A percentile compares a stretch with the other conserved stretches of the same genome.
Conservation (phyloP, 2,888 invertebrate genomes). For the Zonitis immaculata region DNA sequence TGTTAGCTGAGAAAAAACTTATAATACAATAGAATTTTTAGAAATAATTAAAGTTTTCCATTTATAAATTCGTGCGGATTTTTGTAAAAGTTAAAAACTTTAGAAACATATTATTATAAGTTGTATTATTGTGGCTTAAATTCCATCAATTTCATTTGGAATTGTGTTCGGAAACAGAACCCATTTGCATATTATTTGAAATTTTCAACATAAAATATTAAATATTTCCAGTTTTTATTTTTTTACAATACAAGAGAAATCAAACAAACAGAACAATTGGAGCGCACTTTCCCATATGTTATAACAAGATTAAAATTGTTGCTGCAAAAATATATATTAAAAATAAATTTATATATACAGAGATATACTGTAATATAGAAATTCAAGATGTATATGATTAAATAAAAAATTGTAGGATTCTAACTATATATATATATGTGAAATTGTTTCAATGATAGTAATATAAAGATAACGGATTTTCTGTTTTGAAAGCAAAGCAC, state of each 20-base stretch:
- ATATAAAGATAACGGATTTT: slow-evolving; percentile 23
- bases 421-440: background rate
- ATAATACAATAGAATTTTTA: background rate
- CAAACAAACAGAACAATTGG: background rate
- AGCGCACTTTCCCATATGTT: too few species aligned
- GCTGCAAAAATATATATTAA: background rate
- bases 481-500: slow-evolving; percentile 22
- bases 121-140: background rate
- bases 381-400: too few species aligned
- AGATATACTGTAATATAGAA: too few species aligned
- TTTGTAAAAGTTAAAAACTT: too few species aligned
- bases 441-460: slow-evolving; percentile 12
- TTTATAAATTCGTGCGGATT: too few species aligned
- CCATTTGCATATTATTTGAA: background rate
- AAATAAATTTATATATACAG: background rate
- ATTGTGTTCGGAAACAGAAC: background rate
- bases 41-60: too few species aligned
- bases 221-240: too few species aligned
- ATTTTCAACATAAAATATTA: background rate
- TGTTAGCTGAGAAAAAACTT: background rate
- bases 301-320: too few species aligned
- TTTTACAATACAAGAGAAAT: too few species aligned
- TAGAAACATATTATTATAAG: too few species aligned
- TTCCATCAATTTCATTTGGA: background rate
- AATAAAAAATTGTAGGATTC: background rate